phyloP scores from a whole-genome alignment of 2,113 vertebrate species.

The Electrona antarctica region DNA sequence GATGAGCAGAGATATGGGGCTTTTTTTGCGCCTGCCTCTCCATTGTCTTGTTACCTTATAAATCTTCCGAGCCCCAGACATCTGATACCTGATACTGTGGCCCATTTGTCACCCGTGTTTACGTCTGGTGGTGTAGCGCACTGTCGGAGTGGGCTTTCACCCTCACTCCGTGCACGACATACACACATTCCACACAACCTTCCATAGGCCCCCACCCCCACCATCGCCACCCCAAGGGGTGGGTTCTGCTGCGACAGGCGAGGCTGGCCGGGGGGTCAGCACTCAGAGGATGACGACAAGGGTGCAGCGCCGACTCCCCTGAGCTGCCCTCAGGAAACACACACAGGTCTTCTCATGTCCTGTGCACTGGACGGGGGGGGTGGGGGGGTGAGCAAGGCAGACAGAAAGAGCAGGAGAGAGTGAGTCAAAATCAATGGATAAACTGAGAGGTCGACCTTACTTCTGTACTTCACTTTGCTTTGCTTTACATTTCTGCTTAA shows the following conservation, averaged over 20 bases:
- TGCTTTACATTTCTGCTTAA: too few species aligned
- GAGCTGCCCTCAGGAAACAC: constrained; percentile 57
- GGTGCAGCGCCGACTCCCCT: constrained; percentile 38
- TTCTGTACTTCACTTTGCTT: too few species aligned
- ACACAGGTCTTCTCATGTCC: constrained; percentile 54
- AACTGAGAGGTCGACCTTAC: too few species aligned
- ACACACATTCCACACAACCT: too few species aligned
- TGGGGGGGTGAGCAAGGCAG: constrained; percentile 10
- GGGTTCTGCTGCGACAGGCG: constrained; percentile 51
- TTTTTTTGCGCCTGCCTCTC: constrained; percentile 51
- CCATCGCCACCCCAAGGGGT: constrained; percentile 22
- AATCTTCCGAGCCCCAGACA: constrained; percentile 64
- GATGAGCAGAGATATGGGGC: constrained; percentile 44
- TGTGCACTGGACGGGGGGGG: constrained; percentile 4
- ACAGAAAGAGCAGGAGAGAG: constrained; percentile 8
- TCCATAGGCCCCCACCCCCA: neutral
- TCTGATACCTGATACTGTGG: constrained; percentile 67
- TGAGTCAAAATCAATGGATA: constrained; percentile 18
- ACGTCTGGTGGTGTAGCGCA: constrained; percentile 63
- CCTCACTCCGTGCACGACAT: too few species aligned
- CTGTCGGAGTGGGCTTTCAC: constrained; percentile 32
- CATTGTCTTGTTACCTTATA: constrained; percentile 70
- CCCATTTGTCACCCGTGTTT: constrained; percentile 76
- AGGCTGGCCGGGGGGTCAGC: constrained; percentile 19
- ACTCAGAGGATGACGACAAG: constrained; percentile 4